Evolutionary conservation across 2,113 vertebrate genomes (phyloP), one percentile per base, ranked within the genome.

Genomic region (Lophius piscatorius): DNA sequence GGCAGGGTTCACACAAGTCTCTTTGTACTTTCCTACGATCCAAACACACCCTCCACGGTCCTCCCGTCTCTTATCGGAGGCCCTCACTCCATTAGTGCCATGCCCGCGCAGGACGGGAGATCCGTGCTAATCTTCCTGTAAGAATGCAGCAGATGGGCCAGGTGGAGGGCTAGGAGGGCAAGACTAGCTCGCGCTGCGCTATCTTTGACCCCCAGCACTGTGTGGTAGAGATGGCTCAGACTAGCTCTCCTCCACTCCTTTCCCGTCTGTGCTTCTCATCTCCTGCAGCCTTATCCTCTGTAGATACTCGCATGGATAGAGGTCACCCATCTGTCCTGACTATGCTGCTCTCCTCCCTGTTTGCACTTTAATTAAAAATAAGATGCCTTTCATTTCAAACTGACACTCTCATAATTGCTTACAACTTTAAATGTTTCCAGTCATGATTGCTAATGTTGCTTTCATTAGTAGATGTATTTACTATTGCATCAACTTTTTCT

Each of bases 81-180:
- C 83, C 75, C 86, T 82, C 54, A 18, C 88, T 91, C 87, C 88
- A 91, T 93, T 91, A 92, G 90, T 89, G 85, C 89, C 87, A 87
- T 89, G 81, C 83, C 83, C 42, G 87, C 38, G 73, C 86, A 76
- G 80, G 84, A 91, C 88, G 83, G 81, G 86, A 90, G 87, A 89
- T 86, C 88, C 38, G 81, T 34, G 81, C 82, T 91, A 90, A 90
- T 91, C 89, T 88, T 83, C 51, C 75, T 56, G 52, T 89, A 90
- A 91, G 90, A 92, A 92, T 91, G 90, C 28, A 83, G 82, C 76
- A 72, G 71, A 80, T 69, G 80, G 75, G 79, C 88, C 88, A 91
- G 88, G 86, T 91, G 88, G 87, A 87, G 75, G 75, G 60, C 70
- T 49, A 55, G 64, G 63, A 82, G 83, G 73, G 74, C 74, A 70